Evolutionary conservation across 2,113 vertebrate species (phyloP), one percentile per base, ranked within the genome.

Genomic region (Epinephelus moara): DNA sequence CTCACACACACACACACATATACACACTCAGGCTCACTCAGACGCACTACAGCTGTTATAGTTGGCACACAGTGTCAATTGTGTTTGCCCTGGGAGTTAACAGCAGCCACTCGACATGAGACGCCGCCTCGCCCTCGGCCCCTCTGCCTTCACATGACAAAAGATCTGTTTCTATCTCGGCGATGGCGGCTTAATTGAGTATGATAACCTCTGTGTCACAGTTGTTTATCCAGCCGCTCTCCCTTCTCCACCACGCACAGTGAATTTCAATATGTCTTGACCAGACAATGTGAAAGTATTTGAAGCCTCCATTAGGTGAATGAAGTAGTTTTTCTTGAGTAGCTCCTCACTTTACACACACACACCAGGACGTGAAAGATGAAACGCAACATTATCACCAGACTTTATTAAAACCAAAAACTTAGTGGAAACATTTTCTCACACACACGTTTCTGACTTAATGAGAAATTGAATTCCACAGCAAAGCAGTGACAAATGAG

Each of bases 41-140:
- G 73, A 81, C 66, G 23, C 75, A 75, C 72, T 53, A 84, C 91
- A 93, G 90, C 92, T 94, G 91, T 88, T 92, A 53, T 71, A 77
- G 82, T 60, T 91, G 90, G 86, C 88, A 86, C 85, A 81, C 78
- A 12, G 76, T 76, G 75, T 89, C 80, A 69, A 56, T 81, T 78
- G 85, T 85, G 57, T 88, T 89, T 85, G 85, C 78, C 85, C 91
- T 66, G 83, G 37, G 82, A 85, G 84, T 89, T 81, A 87, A 89
- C 85, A 83, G 74, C 78, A 87, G 84, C 74, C 87, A 75, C 91
- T 88, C 62, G 50, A 90, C 88, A 86, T 18, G 73, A 89, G 75
- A 74, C 25, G 37, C 61, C 53, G n/a, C 66, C 59, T 83, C 60
- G 27, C 80, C 85, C 84, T 79, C 62, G 57, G 73, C 84, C 89